These are phyloP conservation scores for Lycodopsis pacificus DNA, from an alignment of 2,797 vertebrate species.

Conservation along the genomic window DNA sequence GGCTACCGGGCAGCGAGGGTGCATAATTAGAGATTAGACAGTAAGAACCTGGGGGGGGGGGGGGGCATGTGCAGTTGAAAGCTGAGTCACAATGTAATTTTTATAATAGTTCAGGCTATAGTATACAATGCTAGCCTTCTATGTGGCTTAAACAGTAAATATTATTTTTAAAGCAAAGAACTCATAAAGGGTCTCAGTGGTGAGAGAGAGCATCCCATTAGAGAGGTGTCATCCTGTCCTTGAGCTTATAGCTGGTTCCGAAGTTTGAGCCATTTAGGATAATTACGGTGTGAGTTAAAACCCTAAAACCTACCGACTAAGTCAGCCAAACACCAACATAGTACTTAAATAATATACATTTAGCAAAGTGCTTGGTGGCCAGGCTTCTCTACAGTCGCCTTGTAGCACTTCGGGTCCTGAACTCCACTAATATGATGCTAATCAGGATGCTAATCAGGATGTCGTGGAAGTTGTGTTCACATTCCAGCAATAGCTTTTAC, in stretches of 20 bases:
- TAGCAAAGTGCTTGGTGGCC: background rate
- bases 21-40: constrained; percentile 48
- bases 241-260: constrained; percentile 38
- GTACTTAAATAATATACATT: constrained; percentile 1
- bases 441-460: background rate
- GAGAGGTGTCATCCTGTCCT: constrained; percentile 39
- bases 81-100: constrained; percentile 18
- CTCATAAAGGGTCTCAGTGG: background rate
- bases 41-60: constrained; percentile 25
- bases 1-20: constrained; percentile 11
- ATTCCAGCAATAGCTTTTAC: background rate
- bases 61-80: constrained; percentile 21
- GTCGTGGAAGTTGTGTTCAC: background rate
- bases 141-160: background rate
- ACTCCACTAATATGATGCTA: background rate
- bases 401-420: background rate
- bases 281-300: constrained; percentile 38
- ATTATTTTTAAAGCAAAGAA: background rate
- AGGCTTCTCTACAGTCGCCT: background rate
- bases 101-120: constrained; percentile 1
- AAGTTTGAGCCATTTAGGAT: constrained; percentile 43
- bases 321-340: constrained; percentile 3
- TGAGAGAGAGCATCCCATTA: constrained; percentile 36
- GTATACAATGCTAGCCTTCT: background rate
- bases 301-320: constrained; percentile 8